Evolutionary conservation across 2,888 invertebrate species (phyloP).

Genomic region (Abrostola tripartita): DNA sequence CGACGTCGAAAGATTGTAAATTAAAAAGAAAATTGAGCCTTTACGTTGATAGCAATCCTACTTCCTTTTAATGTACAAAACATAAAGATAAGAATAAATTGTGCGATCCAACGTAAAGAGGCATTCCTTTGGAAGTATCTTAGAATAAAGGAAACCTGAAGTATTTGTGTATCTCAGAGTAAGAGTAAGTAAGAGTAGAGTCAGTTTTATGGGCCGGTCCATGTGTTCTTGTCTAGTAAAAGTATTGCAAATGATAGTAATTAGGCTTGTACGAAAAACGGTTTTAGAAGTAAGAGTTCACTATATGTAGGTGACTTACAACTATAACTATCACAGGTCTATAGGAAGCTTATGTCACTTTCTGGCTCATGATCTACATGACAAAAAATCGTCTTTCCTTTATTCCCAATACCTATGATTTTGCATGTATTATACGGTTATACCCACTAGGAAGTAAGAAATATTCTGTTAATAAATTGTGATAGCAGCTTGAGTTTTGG

Average conservation of each 20-base stretch:
- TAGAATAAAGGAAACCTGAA: neutral
- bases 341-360: too few relatives aligned
- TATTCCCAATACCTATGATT: too few relatives aligned
- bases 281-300: neutral
- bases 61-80: slow-evolving; percentile 45
- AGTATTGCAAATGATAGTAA: neutral
- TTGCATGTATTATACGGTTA: too few relatives aligned
- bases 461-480: too few relatives aligned
- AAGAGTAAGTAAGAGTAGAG: too few relatives aligned
- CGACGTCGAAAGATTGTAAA: slow-evolving; percentile 19
- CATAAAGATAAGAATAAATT: slow-evolving; percentile 54
- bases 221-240: neutral
- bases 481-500: too few relatives aligned
- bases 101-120: slow-evolving; percentile 29
- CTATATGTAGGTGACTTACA: neutral
- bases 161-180: neutral
- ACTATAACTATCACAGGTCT: neutral
- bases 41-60: slow-evolving; percentile 41
- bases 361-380: too few relatives aligned
- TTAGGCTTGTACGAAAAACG: neutral
- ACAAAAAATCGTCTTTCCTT: too few relatives aligned
- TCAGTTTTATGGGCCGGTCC: neutral
- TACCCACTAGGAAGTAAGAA: too few relatives aligned
- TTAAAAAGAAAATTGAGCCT: slow-evolving; percentile 51
- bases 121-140: slow-evolving; percentile 16